These are phyloP conservation scores for Urechis unicinctus DNA, from an alignment of 2,888 invertebrate genomes.

Conservation along the genomic window DNA sequence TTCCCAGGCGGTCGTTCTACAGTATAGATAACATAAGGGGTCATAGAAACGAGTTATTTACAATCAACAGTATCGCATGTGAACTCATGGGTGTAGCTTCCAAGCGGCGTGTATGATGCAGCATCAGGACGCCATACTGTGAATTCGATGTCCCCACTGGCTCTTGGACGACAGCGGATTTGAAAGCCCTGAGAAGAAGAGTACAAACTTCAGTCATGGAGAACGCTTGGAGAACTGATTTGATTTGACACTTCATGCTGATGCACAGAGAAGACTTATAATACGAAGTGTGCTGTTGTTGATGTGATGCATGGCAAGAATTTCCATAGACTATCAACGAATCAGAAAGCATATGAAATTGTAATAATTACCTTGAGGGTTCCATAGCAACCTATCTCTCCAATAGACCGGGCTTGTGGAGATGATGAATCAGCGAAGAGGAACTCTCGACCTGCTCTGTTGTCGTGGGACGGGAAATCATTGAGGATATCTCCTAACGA, in stretches of 20 bases:
- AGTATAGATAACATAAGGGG: no score
- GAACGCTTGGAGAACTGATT: not conserved
- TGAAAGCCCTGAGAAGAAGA: not conserved
- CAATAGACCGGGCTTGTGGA: not conserved
- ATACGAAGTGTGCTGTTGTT: no score
- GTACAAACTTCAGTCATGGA: not conserved
- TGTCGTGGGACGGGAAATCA: not conserved
- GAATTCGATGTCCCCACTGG: not conserved
- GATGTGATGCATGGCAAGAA: no score
- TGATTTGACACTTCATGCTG: no score
- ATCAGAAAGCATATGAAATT: not conserved
- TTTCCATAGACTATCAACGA: no score
- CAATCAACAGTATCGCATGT: not conserved
- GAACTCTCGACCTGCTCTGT: not conserved
- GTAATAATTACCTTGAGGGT: not conserved
- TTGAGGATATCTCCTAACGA: not conserved
- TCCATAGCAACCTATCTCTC: not conserved
- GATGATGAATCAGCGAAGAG: not conserved
- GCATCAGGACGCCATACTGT: not conserved
- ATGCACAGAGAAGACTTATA: no score
- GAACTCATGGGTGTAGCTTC: not conserved
- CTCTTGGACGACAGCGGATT: not conserved
- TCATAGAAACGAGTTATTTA: not conserved
- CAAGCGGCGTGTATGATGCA: not conserved
- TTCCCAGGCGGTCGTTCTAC: no score